Base-by-base conservation (phyloP, 2,113 vertebrate genomes). In the Suricata suricatta region DNA sequence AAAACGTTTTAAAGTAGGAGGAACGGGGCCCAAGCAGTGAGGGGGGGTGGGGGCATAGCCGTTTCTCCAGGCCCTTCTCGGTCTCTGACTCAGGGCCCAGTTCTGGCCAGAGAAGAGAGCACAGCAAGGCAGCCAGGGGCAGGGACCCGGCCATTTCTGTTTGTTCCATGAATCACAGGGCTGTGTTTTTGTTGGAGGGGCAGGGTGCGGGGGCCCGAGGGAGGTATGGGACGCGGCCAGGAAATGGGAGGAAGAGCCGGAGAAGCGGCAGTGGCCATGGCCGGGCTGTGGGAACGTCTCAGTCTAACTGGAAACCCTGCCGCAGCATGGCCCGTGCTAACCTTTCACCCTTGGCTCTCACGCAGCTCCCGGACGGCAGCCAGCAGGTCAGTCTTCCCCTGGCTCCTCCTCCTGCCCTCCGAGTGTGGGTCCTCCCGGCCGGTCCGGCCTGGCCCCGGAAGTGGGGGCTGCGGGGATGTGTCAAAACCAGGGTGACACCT, bases 291-390 rank as follows among this genome's bases (percentile, higher is more conserved):
- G 41, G 79, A 72, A 63, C 21, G n/a, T 88, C 69, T 93, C 27
- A 16, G 54, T 88, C 31, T 72, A 11, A 25, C 4, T 66, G 25
- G n/a, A 63, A 52, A 21, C 1, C 23, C 66, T 79, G 68, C 14
- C 77, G 52, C 82, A 52, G 11, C 25, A 23, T 17, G 10, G 3
- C 47, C n/a, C 35, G 21, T 84, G 31, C 81, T 96, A 94, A 96
- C 77, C 29, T 94, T n/a, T 90, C 29, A 63, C 47, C 87, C 25
- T 95, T 81, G 87, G 41, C 44, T 90, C 29, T 52, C n/a, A 88
- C 74, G 35, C 97, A 98, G 96, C 90, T 95, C 60, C 50, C 5
- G 57, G 72, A 77, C 27, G 35, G 85, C 83, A 60, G 64, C 77
- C 77, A 15, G 23, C 71, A 88, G 31, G 97, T 98, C 47, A 88